Conservation (phyloP, 2,888 invertebrate species). For the Schrankia costaestrigalis region DNA sequence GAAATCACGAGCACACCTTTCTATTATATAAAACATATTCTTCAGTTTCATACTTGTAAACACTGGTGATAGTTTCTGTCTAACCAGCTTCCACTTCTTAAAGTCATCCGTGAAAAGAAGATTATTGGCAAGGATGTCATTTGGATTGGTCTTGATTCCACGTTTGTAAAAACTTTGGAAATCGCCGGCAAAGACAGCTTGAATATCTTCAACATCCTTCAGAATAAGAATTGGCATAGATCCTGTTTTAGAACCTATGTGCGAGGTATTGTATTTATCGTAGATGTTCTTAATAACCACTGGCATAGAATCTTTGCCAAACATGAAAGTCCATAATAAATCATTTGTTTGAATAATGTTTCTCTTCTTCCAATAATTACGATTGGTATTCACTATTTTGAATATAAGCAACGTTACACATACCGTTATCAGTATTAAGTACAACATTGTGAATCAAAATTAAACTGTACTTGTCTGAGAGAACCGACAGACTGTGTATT, state of each 20-base stretch:
- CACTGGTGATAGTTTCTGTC: slow-evolving; percentile 60
- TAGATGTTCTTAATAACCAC: slow-evolving; percentile 52
- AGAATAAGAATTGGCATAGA: slow-evolving; percentile 44
- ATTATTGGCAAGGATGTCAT: slow-evolving; percentile 52
- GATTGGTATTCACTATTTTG: slow-evolving; percentile 14
- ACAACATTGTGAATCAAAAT: slow-evolving; percentile 23
- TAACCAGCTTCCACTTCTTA: slow-evolving; percentile 54
- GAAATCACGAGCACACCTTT: slow-evolving; percentile 53
- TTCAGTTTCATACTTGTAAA: slow-evolving; percentile 60
- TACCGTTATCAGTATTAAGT: slow-evolving; percentile 20
- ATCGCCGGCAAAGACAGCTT: slow-evolving; percentile 48
- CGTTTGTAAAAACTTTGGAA: slow-evolving; percentile 54
- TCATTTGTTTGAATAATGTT: slow-evolving; percentile 43
- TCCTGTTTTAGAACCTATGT: slow-evolving; percentile 46
- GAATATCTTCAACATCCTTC: slow-evolving; percentile 49
- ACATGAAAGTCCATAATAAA: slow-evolving; percentile 41
- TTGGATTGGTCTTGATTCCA: slow-evolving; percentile 43
- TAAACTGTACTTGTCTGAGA: too few species aligned
- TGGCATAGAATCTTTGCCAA: slow-evolving; percentile 43
- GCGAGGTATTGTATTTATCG: slow-evolving; percentile 35
- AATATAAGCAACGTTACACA: slow-evolving; percentile 23
- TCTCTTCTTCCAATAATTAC: slow-evolving; percentile 52
- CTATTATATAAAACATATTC: slow-evolving; percentile 61
- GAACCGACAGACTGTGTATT: too few species aligned
- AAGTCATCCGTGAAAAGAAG: slow-evolving; percentile 52